phyloP scores from a whole-genome alignment of 2,797 vertebrate species.

The Lithobates pipiens region DNA sequence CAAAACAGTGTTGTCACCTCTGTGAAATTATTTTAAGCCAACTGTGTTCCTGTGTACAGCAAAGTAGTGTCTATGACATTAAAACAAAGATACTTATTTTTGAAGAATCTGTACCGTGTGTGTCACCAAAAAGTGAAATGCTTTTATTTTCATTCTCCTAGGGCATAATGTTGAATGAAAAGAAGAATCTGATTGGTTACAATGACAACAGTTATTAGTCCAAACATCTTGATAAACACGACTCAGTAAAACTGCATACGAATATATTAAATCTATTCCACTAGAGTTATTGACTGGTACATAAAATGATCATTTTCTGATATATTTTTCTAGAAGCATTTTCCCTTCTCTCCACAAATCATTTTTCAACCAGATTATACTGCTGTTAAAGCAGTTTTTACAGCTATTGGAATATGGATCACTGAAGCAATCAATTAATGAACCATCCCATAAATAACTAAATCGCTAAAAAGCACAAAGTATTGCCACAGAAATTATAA shows the following conservation, averaged over 20 bases:
- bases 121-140: too few species aligned
- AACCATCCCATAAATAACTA: slow-evolving; percentile 28
- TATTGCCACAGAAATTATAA: slow-evolving; percentile 3
- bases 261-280: not conserved
- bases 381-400: slow-evolving; percentile 30
- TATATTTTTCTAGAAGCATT: not conserved
- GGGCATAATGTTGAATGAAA: too few species aligned
- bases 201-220: too few species aligned
- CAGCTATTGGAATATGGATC: slow-evolving; percentile 25
- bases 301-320: not conserved
- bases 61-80: too few species aligned
- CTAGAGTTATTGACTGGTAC: not conserved
- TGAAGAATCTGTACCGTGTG: too few species aligned
- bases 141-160: too few species aligned
- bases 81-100: too few species aligned
- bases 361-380: slow-evolving; percentile 19
- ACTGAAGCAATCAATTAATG: slow-evolving; percentile 6
- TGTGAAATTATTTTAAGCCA: too few species aligned
- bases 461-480: slow-evolving; percentile 17
- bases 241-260: not conserved
- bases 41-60: too few species aligned
- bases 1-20: too few species aligned
- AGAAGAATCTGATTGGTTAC: too few species aligned
- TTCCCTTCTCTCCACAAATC: not conserved
- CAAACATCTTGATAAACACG: too few species aligned